A percentile compares a stretch with the other conserved stretches of the same genome.
Conservation (phyloP, 1,140 invertebrate genomes). For the Nilaparvata lugens region DNA sequence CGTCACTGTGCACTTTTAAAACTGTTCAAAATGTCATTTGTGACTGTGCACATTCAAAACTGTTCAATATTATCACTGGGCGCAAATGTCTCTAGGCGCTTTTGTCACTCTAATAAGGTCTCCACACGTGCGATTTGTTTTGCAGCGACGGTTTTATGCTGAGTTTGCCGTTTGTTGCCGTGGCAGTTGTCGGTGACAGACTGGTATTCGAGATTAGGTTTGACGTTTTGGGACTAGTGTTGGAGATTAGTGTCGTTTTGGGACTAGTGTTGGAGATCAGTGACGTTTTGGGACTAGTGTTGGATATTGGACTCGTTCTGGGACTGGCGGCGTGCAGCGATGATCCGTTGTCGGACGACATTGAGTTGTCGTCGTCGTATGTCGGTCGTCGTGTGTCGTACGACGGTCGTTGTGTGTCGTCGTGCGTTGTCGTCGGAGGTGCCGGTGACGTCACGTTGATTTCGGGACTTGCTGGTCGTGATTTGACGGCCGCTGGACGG, state of each 20-base stretch:
- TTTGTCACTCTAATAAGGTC: conserved; percentile 10
- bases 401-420: conserved; percentile 31
- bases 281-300: conserved; percentile 14
- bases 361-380: conserved; percentile 37
- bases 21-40: too few species aligned
- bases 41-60: too few species aligned
- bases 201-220: conserved; percentile 22
- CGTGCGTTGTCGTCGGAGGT: conserved; percentile 37
- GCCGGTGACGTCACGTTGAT: conserved; percentile 28
- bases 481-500: conserved; percentile 35
- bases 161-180: neutral
- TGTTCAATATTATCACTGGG: too few species aligned
- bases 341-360: conserved; percentile 17
- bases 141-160: neutral
- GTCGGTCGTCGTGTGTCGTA: conserved; percentile 46
- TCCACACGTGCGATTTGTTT: conserved; percentile 10
- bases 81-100: neutral
- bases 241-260: conserved; percentile 25
- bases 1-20: too few species aligned
- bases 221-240: conserved; percentile 27
- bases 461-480: conserved; percentile 37
- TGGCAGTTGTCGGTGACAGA: neutral
- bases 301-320: conserved; percentile 32
- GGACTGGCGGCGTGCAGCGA: conserved; percentile 36
- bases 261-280: conserved; percentile 21